Evolutionary conservation across 2,113 vertebrate species (phyloP), one percentile per base, ranked within the genome.

Genomic region (Platichthys flesus): DNA sequence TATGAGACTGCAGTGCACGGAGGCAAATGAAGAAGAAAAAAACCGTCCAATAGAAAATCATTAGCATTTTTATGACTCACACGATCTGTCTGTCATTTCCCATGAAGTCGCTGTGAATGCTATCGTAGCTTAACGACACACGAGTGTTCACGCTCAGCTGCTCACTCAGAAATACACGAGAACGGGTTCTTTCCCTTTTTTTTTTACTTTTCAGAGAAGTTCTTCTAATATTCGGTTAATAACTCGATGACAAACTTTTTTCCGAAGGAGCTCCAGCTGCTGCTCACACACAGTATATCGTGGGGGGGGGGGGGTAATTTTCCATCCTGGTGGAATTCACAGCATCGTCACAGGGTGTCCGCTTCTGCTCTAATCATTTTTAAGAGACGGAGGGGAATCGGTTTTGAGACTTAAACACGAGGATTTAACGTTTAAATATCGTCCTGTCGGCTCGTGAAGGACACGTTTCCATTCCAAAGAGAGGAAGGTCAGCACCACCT

Each of bases 31-130:
- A 67, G 2, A 71, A 47, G 10, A 37, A 47, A 45, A 59, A 59
- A 62, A 67, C 18, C 45, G 9, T 5, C 14, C 31, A 21, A 55
- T 62, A 59, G 67, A 73, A 31, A 70, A 71, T 1, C 31, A 86
- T 89, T 84, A 73, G 70, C 78, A 85, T 91, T 90, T 91, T 86
- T 89, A 81, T 74, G 63, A 86, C 67, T 74, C 54, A 6, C 1
- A 3, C 61, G 76, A 65, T 85, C 76, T 79, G 78, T 74, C 78
- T 84, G 82, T 83, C 80, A 70, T 71, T 84, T 77, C 66, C 67
- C 59, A 58, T 82, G 54, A 76, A 75, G 65, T 81, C 56, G 18
- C n/a, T 71, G 69, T 21, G 66, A 76, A 70, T 76, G 71, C 51
- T 58, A 28, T 24, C 67, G 61, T 71, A 21, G 71, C 70, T 74